Evolutionary conservation across 1,140 invertebrate genomes (phyloP).

Genomic region (Scaptomyza montana): DNA sequence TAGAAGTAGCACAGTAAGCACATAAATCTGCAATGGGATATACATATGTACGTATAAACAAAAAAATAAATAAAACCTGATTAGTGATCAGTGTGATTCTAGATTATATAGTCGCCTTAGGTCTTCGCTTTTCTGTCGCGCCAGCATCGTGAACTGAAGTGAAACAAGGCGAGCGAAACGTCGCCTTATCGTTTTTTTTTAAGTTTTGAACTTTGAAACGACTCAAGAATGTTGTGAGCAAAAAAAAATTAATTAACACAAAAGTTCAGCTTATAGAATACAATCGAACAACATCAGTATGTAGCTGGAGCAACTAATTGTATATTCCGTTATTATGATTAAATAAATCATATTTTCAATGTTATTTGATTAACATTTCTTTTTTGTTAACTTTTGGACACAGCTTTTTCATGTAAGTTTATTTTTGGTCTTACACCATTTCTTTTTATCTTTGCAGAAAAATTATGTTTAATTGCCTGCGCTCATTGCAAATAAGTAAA

Average conservation of each 20-base stretch:
- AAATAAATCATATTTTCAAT: too few relatives aligned
- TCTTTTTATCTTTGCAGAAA: too few relatives aligned
- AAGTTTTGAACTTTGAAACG: constrained; percentile 28
- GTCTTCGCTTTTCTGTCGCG: too few relatives aligned
- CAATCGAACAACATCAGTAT: neutral
- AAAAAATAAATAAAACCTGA: neutral
- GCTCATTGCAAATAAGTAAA: neutral
- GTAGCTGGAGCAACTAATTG: neutral
- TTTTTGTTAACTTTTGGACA: too few relatives aligned
- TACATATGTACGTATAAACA: neutral
- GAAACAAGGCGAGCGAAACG: neutral
- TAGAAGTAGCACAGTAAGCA: constrained; percentile 90
- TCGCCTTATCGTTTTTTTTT: too few relatives aligned
- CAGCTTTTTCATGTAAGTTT: too few relatives aligned
- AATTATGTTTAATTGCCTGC: too few relatives aligned
- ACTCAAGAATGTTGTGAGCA: neutral
- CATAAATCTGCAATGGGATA: constrained; percentile 88
- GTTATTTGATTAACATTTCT: too few relatives aligned
- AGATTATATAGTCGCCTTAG: neutral
- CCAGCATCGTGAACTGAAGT: too few relatives aligned
- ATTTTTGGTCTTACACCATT: too few relatives aligned
- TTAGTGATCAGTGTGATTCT: neutral
- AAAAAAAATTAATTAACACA: too few relatives aligned
- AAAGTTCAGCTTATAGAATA: too few relatives aligned
- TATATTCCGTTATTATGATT: neutral